Base-by-base conservation (phyloP, 1,140 invertebrate genomes). In the Drosophila albomicans region DNA sequence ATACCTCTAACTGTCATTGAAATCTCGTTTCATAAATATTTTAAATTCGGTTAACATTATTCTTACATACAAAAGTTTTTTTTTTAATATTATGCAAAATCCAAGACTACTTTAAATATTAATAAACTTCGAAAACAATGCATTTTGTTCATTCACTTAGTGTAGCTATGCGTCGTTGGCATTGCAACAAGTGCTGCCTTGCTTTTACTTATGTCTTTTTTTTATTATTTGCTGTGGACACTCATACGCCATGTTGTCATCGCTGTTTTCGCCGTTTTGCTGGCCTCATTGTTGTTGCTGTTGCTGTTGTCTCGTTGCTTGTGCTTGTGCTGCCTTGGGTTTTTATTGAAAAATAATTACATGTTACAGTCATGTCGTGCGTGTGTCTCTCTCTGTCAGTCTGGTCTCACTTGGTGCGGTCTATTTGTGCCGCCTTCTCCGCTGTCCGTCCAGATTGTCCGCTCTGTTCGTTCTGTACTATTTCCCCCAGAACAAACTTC, bases 281-380 rank as follows among this genome's bases (percentile, higher is more conserved):
- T 64, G 57, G 41, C 43, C 72, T 54, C 45, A 15, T 7, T 67
- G 46, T 48, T 69, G 56, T 41, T 72, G 56, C 32, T 69, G 56
- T 41, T 72, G 56, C 32, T 70, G 67, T 32, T 67, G 66, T 64
- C 63, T 62, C 76, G 69, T 75, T 82, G 59, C 66, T 81, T 75
- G 48, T 30, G 67, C 51, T 67, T 62, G 75, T 79, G 70, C 75
- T 91, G 87, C 73, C 79, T 88, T 87, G 82, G 82, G 87, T 82
- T 90, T 82, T 90, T 91, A 90, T 90, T 90, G 87, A 91, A 90
- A 91, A 87, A 91, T 90, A 90, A 90, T 90, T 90, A 91, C 87
- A 90, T 90, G 87, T 82, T 91, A 87, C 87, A 91, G 87, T 90
- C 87, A 91, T 90, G 87, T 87, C 87, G 69, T 87, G 84, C 81